Evolutionary conservation across 2,113 vertebrate species (phyloP).

Genomic region (Murina feae): DNA sequence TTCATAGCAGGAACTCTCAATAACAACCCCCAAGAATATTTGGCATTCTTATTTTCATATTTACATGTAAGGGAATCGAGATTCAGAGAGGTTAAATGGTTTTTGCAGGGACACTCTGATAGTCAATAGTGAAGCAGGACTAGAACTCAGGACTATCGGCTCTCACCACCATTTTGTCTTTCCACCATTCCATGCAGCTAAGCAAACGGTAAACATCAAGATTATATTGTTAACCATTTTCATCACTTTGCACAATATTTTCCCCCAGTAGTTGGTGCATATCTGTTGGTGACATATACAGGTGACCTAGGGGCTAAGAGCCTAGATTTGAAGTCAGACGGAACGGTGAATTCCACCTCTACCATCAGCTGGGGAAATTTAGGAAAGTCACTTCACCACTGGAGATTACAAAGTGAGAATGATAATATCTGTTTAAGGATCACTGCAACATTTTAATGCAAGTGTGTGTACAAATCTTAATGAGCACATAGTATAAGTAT

Average conservation of each 20-base stretch:
- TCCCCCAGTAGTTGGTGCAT: too few species aligned
- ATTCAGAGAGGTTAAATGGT: not conserved
- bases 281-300: not conserved
- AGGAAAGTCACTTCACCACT: not conserved
- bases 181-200: not conserved
- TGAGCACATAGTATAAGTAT: not conserved
- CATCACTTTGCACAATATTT: not conserved
- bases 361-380: not conserved
- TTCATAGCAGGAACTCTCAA: not conserved
- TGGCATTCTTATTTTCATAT: not conserved
- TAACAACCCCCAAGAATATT: not conserved
- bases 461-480: not conserved
- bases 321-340: not conserved
- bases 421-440: not conserved
- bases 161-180: not conserved
- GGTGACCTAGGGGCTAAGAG: not conserved
- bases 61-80: not conserved
- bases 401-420: not conserved
- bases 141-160: not conserved
- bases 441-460: not conserved
- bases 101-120: not conserved
- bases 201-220: not conserved
- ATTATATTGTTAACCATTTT: not conserved
- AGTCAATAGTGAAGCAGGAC: not conserved
- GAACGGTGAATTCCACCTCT: not conserved